These are phyloP conservation scores for Stictocephala bisonia DNA, from an alignment of 2,888 invertebrate species.

Conservation along the genomic window DNA sequence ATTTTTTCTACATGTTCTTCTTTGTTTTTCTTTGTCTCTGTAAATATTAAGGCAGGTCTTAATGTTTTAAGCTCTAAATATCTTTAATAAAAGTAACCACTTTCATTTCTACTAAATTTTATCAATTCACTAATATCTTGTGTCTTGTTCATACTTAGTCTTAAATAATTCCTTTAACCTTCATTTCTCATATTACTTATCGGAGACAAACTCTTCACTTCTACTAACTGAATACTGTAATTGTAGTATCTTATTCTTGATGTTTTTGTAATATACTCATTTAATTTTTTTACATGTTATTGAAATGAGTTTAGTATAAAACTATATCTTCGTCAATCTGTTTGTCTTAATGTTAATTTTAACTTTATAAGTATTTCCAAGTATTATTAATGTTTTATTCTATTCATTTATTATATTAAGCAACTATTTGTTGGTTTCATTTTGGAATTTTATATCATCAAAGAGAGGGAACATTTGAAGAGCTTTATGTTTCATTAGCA, in stretches of 20 bases:
- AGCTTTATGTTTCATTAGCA: too few species aligned
- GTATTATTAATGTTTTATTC: conserved; percentile 40
- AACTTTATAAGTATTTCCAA: conserved; percentile 25
- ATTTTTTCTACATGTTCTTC: conserved; percentile 9
- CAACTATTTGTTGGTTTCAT: conserved; percentile 34
- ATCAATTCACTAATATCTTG: not conserved
- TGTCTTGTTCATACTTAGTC: not conserved
- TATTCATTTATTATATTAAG: conserved; percentile 17
- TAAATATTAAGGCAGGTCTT: not conserved
- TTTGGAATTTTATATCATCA: not conserved
- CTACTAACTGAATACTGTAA: conserved; percentile 20
- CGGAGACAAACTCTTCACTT: conserved; percentile 41
- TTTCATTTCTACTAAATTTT: conserved; percentile 3
- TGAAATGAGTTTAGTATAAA: not conserved
- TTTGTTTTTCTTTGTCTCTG: too few species aligned
- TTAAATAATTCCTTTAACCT: not conserved
- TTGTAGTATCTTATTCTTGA: conserved; percentile 21
- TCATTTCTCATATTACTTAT: not conserved
- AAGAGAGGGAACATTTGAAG: too few species aligned
- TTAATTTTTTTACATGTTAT: conserved; percentile 4
- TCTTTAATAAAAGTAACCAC: not conserved
- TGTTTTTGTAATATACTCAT: not conserved
- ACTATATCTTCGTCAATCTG: not conserved
- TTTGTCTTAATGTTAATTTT: conserved; percentile 15
- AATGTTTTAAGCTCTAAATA: not conserved